Conservation (phyloP, 2,888 invertebrate genomes). For the Branchipolynoe longqiensis region DNA sequence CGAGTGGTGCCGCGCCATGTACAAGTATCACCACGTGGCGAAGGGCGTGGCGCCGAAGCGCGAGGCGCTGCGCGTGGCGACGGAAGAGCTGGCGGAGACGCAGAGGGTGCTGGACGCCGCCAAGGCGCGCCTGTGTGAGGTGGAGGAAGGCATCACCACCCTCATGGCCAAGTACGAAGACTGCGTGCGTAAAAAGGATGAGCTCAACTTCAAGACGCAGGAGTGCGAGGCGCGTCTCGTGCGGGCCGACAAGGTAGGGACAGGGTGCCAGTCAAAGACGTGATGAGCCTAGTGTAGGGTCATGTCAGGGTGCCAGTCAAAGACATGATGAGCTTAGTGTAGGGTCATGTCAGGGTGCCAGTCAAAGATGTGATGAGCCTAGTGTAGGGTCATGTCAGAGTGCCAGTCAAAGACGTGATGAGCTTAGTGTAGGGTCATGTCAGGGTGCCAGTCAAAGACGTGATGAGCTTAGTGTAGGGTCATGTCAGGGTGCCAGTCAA, state of each 20-base stretch:
- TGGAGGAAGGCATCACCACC: constrained; percentile 81
- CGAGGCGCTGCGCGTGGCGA: constrained; percentile 79
- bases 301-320: too few relatives aligned
- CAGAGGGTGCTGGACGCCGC: constrained; percentile 79
- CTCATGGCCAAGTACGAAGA: constrained; percentile 82
- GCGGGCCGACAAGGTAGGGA: constrained; percentile 81
- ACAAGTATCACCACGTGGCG: constrained; percentile 82
- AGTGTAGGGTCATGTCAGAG: too few relatives aligned
- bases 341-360: too few relatives aligned
- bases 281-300: too few relatives aligned
- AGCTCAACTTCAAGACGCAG: constrained; percentile 80
- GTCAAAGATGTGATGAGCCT: too few relatives aligned
- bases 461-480: too few relatives aligned
- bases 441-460: too few relatives aligned
- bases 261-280: too few relatives aligned
- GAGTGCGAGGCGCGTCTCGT: constrained; percentile 81
- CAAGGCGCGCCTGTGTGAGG: constrained; percentile 78
- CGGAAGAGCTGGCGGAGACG: constrained; percentile 80
- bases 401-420: too few relatives aligned
- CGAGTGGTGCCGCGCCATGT: constrained; percentile 87
- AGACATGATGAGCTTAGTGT: too few relatives aligned
- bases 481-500: too few relatives aligned
- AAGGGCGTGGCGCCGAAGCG: constrained; percentile 81
- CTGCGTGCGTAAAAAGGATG: constrained; percentile 81
- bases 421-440: too few relatives aligned